A percentile compares a stretch with the other conserved stretches of the same genome.
Evolutionary conservation across 2,888 invertebrate genomes (phyloP).

Genomic region (Orthosia incerta): DNA sequence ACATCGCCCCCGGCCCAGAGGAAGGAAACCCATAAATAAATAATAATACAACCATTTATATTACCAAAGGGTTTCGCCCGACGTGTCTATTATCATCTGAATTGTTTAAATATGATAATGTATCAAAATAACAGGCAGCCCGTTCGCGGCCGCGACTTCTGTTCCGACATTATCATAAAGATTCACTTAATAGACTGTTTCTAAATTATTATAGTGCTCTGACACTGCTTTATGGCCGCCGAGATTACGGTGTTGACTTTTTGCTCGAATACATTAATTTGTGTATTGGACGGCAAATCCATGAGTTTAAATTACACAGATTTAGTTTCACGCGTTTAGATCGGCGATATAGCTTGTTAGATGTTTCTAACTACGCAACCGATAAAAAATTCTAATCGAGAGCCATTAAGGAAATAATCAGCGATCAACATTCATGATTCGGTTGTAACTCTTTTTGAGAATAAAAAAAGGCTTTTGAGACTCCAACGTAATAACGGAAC

Average conservation of each 20-base stretch:
- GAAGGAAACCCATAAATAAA: conserved; percentile 91
- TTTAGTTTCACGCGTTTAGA: conserved; percentile 60
- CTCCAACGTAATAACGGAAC: conserved; percentile 78
- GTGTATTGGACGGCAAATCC: conserved; percentile 73
- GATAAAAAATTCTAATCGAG: conserved; percentile 73
- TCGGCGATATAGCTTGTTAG: conserved; percentile 59
- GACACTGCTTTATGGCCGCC: conserved; percentile 84
- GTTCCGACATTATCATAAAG: conserved; percentile 90
- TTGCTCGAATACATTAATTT: conserved; percentile 77
- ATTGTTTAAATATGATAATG: conserved; percentile 91
- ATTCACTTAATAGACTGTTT: conserved; percentile 91
- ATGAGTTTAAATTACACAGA: conserved; percentile 68
- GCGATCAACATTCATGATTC: conserved; percentile 78
- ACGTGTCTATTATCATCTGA: conserved; percentile 91
- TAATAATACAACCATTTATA: conserved; percentile 91
- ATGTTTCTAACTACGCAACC: conserved; percentile 65
- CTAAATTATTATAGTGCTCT: conserved; percentile 88
- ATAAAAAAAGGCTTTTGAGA: conserved; percentile 77
- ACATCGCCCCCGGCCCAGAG: conserved; percentile 87
- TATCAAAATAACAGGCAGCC: conserved; percentile 90
- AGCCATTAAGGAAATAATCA: conserved; percentile 76
- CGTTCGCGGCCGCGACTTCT: conserved; percentile 89
- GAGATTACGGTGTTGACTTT: conserved; percentile 82
- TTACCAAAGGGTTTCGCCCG: conserved; percentile 90
- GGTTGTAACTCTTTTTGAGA: conserved; percentile 72